Conservation (phyloP, 1,140 invertebrate species). For the Scaptodrosophila lebanonensis region DNA sequence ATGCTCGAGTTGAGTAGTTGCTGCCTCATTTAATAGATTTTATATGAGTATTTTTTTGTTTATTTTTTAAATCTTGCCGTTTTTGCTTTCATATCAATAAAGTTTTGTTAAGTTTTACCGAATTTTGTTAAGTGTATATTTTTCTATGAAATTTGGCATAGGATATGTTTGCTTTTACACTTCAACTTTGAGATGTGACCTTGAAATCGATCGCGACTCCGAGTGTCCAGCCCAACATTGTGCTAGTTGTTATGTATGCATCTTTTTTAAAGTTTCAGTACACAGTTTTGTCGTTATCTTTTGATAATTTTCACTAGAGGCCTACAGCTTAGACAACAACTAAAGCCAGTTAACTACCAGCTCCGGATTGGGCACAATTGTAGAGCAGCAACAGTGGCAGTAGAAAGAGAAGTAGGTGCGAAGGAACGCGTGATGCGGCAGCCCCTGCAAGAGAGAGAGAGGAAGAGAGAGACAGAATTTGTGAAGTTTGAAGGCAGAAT, state of each 20-base stretch:
- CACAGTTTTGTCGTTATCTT: background rate
- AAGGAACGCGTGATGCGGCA: constrained; percentile 29
- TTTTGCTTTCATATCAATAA: constrained; percentile 45
- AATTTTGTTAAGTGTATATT: constrained; percentile 31
- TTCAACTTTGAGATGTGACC: constrained; percentile 16
- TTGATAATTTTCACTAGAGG: constrained; percentile 1
- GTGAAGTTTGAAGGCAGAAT: background rate
- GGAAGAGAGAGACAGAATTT: background rate
- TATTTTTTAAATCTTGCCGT: constrained; percentile 3
- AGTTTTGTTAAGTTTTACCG: constrained; percentile 28
- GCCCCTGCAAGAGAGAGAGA: constrained; percentile 18
- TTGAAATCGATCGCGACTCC: background rate
- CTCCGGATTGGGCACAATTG: constrained; percentile 7
- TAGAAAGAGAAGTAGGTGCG: constrained; percentile 24
- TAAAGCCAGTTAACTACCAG: constrained; percentile 50
- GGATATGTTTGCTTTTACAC: constrained; percentile 62
- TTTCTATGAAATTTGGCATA: constrained; percentile 73
- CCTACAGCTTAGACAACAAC: background rate
- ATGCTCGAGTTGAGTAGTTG: constrained; percentile 61
- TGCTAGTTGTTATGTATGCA: constrained; percentile 7
- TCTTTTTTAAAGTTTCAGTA: constrained; percentile 4
- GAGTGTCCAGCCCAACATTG: constrained; percentile 1
- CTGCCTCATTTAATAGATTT: constrained; percentile 11
- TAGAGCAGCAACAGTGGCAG: constrained; percentile 40
- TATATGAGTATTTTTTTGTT: constrained; percentile 16